phyloP scores from a whole-genome alignment of 1,140 invertebrate species.

The Mesaphorura yosii region DNA sequence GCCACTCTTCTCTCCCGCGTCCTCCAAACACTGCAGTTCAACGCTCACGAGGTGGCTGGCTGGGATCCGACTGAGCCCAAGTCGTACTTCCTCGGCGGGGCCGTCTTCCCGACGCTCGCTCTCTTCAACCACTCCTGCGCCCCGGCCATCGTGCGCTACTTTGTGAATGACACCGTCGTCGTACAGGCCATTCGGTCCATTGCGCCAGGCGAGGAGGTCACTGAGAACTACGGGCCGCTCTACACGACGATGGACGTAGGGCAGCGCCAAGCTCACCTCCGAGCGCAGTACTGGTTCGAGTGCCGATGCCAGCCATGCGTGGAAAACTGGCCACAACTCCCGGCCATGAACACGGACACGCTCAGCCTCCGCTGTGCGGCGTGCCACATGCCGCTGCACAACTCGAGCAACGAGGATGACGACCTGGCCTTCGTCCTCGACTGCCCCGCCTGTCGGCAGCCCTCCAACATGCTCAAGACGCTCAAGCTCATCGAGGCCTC shows the following conservation, averaged over 20 bases:
- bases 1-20: constrained; percentile 62
- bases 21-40: constrained; percentile 79
- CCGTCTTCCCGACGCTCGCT: constrained; percentile 66
- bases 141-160: constrained; percentile 73
- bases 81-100: constrained; percentile 54
- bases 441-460: constrained; percentile 54
- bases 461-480: constrained; percentile 63
- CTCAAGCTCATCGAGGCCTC: constrained; percentile 57
- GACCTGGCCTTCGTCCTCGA: constrained; percentile 60
- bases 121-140: constrained; percentile 90
- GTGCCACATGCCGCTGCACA: constrained; percentile 18
- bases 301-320: constrained; percentile 69
- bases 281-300: constrained; percentile 71
- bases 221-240: constrained; percentile 84
- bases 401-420: constrained; percentile 33
- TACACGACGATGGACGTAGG: constrained; percentile 56
- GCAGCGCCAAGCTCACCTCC: constrained; percentile 53
- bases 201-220: constrained; percentile 59
- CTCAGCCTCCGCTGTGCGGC: constrained; percentile 20
- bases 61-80: constrained; percentile 22
- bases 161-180: constrained; percentile 62
- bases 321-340: constrained; percentile 69
- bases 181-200: constrained; percentile 65
- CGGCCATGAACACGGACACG: constrained; percentile 48
- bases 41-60: constrained; percentile 80